Evolutionary conservation across 1,140 invertebrate species (phyloP).

Genomic region (Cylas formicarius): DNA sequence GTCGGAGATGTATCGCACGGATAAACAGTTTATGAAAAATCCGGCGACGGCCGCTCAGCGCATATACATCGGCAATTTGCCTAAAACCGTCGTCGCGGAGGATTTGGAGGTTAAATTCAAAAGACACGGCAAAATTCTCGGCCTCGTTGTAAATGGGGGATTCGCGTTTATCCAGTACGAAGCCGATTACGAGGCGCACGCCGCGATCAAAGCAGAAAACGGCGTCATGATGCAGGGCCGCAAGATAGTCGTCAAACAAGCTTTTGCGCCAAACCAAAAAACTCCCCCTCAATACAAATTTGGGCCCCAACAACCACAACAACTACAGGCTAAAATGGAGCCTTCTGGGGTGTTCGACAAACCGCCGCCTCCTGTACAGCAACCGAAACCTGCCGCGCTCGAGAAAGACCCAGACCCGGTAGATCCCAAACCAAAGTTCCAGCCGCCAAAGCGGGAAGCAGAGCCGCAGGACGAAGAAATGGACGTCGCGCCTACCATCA

Average conservation of each 20-base stretch:
- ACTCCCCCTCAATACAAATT: slow-evolving; percentile 10
- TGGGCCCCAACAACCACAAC: background rate
- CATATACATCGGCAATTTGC: slow-evolving; percentile 69
- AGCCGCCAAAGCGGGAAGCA: slow-evolving; percentile 11
- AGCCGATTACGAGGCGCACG: slow-evolving; percentile 61
- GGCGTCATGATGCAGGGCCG: slow-evolving; percentile 63
- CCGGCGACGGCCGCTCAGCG: slow-evolving; percentile 59
- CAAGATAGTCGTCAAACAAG: slow-evolving; percentile 52
- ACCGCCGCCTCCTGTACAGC: slow-evolving; percentile 5
- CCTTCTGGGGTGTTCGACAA: background rate
- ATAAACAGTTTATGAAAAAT: slow-evolving; percentile 54
- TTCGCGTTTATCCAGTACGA: slow-evolving; percentile 85
- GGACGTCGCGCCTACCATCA: slow-evolving; percentile 18
- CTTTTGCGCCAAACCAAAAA: slow-evolving; percentile 35
- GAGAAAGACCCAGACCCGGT: slow-evolving; percentile 8
- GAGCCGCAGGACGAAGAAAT: slow-evolving; percentile 17
- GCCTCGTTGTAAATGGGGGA: slow-evolving; percentile 63
- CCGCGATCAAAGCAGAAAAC: slow-evolving; percentile 63
- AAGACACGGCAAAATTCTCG: slow-evolving; percentile 64
- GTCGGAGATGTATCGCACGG: slow-evolving; percentile 41
- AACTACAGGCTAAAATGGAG: background rate
- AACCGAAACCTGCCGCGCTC: slow-evolving; percentile 3
- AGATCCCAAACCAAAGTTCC: slow-evolving; percentile 2
- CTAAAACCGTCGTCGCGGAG: slow-evolving; percentile 54
- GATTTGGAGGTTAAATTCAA: slow-evolving; percentile 69